phyloP scores from a whole-genome alignment of 2,113 vertebrate genomes.

The Plecturocebus donacophilus region DNA sequence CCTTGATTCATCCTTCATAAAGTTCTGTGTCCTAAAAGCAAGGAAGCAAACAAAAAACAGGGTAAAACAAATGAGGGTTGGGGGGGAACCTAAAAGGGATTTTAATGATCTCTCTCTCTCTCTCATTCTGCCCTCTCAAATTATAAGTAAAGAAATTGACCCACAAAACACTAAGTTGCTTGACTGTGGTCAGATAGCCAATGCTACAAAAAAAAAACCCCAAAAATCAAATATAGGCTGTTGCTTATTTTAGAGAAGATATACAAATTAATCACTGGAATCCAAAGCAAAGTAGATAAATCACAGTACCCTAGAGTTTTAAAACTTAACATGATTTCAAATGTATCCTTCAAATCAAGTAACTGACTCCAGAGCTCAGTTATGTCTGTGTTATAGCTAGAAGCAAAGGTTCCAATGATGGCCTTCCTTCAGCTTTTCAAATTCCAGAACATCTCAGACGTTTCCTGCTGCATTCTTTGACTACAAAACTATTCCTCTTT shows the following conservation, averaged over 20 bases:
- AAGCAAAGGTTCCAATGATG: not conserved
- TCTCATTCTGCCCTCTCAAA: not conserved
- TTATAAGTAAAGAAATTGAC: not conserved
- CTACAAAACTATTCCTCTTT: not conserved
- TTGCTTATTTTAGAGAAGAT: not conserved
- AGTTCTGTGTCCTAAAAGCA: not conserved
- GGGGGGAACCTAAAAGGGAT: not conserved
- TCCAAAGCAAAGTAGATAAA: not conserved
- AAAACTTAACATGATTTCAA: not conserved
- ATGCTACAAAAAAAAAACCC: not conserved
- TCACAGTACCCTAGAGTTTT: not conserved
- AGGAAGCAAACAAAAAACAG: not conserved
- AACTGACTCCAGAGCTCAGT: not conserved
- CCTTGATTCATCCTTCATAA: not conserved
- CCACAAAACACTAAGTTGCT: not conserved
- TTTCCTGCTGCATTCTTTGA: not conserved
- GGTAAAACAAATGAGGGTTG: not conserved
- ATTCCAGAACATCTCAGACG: not conserved
- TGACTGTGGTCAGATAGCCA: not conserved
- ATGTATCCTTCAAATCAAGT: not conserved
- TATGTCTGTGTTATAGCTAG: not conserved
- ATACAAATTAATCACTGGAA: not conserved
- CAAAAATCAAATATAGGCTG: not conserved
- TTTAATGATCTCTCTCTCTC: not conserved
- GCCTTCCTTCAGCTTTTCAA: not conserved